Evolutionary conservation across 2,113 vertebrate genomes (phyloP), one percentile per base, ranked within the genome.

Genomic region (Chionis minor): DNA sequence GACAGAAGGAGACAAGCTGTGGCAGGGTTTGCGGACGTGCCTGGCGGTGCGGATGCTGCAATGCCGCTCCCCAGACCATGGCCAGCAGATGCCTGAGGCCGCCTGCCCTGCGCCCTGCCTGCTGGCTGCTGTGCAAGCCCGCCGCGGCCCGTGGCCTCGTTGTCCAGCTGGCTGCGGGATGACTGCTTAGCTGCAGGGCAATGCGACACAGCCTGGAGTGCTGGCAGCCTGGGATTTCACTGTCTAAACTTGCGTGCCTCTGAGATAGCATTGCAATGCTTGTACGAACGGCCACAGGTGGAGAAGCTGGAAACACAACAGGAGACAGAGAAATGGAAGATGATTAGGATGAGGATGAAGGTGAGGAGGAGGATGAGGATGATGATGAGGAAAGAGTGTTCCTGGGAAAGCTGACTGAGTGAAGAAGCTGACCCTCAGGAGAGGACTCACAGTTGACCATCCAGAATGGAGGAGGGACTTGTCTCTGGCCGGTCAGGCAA

Each of bases 121-220:
- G 4, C 49, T 51, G 49, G 49, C 49, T 51, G 22, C 56, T 33
- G 13, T 30, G 30, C 38, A 27, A 81, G 23, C 22, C 51, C 75
- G 55, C 30, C 28, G 10, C 23, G 49, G 19, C 30, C 56, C 6
- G 1, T 33, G 27, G 6, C 49, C 21, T 1, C 0, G 10, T 24
- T 80, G 12, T 14, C 27, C 15, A 8, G 24, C 26, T 24, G 19
- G 30, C 65, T 44, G 30, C 0, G 9, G 45, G 59, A 42, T 1
- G 6, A 8, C 33, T 51, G 44, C 61, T 58, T 14, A 4, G 10
- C 73, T 47, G 55, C 33, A 11, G 55, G 44, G 13, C 40, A 20
- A 12, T 2, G 32, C 1, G 12, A 30, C 27, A 40, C 28, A 52
- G 16, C 12, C 32, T n/a, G 54, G 47, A 45, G 35, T 0, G 4